Percentiles rank a stretch among this genome's conserved stretches.
Evolutionary conservation across 1,140 invertebrate species (phyloP).

Genomic region (Formica exsecta): DNA sequence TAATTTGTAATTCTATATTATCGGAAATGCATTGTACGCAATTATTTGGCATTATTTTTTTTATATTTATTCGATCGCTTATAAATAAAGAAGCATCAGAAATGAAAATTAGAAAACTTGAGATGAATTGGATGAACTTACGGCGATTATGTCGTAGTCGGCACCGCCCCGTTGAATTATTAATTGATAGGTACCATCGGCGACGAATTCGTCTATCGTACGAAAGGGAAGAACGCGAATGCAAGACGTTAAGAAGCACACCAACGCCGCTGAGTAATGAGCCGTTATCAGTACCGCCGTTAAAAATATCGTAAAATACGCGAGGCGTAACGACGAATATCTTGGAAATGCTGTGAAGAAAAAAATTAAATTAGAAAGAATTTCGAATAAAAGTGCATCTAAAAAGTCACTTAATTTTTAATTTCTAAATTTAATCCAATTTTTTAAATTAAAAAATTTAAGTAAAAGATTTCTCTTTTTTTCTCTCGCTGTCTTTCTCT

Average conservation of each 20-base stretch:
- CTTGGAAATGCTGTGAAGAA: conserved; percentile 61
- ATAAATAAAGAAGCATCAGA: not conserved
- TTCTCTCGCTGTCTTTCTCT: too few species aligned
- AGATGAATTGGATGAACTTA: conserved; percentile 50
- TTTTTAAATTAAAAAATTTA: not conserved
- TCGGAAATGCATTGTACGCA: not conserved
- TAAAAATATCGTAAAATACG: conserved; percentile 63
- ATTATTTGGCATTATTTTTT: not conserved
- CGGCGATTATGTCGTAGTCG: conserved; percentile 68
- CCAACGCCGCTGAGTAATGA: conserved; percentile 69
- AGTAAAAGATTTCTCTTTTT: not conserved
- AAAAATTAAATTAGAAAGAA: not conserved
- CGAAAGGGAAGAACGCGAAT: conserved; percentile 62
- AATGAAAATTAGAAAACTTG: conserved; percentile 27
- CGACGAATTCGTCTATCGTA: conserved; percentile 64
- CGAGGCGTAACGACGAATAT: conserved; percentile 40
- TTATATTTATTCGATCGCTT: too few species aligned
- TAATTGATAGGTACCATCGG: conserved; percentile 67
- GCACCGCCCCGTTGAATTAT: conserved; percentile 62
- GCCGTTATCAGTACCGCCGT: conserved; percentile 36
- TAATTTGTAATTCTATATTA: not conserved
- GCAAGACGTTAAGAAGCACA: conserved; percentile 71
- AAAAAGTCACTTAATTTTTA: not conserved
- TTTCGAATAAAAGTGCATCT: not conserved
- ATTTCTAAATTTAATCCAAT: not conserved